Evolutionary conservation across 2,113 vertebrate genomes (phyloP).

Genomic region (Ptyas mucosa): DNA sequence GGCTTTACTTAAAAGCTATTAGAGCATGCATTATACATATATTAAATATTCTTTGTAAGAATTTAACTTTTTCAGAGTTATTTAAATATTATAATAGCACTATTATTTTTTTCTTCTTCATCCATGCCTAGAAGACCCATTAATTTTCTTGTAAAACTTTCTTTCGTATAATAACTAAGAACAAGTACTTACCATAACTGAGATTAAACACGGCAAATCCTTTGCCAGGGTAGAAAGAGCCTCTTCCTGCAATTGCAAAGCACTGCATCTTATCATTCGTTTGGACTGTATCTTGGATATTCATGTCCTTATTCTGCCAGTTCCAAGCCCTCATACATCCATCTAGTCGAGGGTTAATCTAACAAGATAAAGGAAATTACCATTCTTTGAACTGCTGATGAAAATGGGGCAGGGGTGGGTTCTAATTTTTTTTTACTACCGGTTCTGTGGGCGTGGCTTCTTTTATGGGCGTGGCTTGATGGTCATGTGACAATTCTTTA

Average conservation of each 20-base stretch:
- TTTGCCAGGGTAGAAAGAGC: constrained; percentile 84
- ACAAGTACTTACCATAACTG: constrained; percentile 71
- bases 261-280: constrained; percentile 90
- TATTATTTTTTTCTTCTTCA: background rate
- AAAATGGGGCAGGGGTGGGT: too few relatives aligned
- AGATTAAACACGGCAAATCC: constrained; percentile 86
- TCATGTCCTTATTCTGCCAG: constrained; percentile 86
- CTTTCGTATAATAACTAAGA: background rate
- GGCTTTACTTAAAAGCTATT: background rate
- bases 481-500: too few relatives aligned
- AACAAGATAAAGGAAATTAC: constrained; percentile 28
- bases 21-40: background rate
- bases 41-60: constrained; percentile 1
- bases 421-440: too few relatives aligned
- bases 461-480: too few relatives aligned
- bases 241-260: constrained; percentile 76
- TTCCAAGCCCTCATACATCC: constrained; percentile 92
- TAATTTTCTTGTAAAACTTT: background rate
- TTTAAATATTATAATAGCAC: background rate
- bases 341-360: constrained; percentile 94
- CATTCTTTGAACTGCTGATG: background rate
- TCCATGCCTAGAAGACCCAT: background rate
- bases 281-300: constrained; percentile 85
- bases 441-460: too few relatives aligned
- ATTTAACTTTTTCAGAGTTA: background rate